Conservation (phyloP, 2,888 invertebrate species). For the Monopis laevigella region DNA sequence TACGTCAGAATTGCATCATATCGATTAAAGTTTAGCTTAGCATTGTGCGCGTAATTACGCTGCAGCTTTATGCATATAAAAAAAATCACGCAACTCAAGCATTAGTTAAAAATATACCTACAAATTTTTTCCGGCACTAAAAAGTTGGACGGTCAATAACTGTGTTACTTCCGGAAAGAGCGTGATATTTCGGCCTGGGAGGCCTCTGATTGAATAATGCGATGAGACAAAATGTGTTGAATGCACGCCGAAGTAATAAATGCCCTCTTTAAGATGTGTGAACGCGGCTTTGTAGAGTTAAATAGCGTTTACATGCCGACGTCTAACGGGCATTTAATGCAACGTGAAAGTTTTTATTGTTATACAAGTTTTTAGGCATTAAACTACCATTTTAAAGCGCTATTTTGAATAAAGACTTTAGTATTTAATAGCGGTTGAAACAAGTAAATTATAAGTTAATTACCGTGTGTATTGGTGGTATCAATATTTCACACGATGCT, state of each 20-base stretch:
- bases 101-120: no score
- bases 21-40: no score
- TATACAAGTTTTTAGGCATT: slow-evolving; percentile 1
- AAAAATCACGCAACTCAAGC: no score
- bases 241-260: slow-evolving; percentile 33
- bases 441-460: background rate
- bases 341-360: background rate
- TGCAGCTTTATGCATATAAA: no score
- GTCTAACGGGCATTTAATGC: slow-evolving; percentile 5
- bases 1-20: no score
- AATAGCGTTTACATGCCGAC: slow-evolving; percentile 26
- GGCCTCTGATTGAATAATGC: slow-evolving; percentile 36
- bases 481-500: slow-evolving; percentile 4
- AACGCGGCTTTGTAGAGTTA: slow-evolving; percentile 22
- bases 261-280: slow-evolving; percentile 35
- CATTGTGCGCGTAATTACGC: no score
- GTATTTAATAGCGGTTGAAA: background rate
- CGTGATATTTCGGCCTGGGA: slow-evolving; percentile 32
- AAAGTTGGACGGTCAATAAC: no score
- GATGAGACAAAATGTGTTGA: slow-evolving; percentile 42
- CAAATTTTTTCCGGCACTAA: no score
- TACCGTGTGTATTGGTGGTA: slow-evolving; percentile 2
- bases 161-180: slow-evolving; percentile 28
- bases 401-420: slow-evolving; percentile 4
- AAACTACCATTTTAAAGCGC: background rate